A percentile compares a stretch with the other conserved stretches of the same genome.
Evolutionary conservation across 2,113 vertebrate genomes (phyloP).

Genomic region (Acrocephalus kingi): DNA sequence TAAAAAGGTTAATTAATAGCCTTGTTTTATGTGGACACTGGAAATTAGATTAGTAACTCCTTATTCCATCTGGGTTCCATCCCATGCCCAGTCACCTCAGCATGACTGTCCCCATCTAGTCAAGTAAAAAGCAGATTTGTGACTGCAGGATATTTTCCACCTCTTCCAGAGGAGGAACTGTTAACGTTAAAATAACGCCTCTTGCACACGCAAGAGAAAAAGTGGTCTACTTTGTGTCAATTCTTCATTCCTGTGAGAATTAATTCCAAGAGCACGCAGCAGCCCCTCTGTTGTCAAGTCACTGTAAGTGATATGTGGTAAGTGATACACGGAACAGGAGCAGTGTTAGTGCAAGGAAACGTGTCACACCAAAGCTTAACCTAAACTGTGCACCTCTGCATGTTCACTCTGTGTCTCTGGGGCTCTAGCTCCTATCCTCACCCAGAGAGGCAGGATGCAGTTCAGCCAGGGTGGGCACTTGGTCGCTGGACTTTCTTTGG

Average conservation of each 20-base stretch:
- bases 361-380: background rate
- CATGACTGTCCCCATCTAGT: background rate
- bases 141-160: background rate
- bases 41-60: background rate
- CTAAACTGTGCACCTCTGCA: background rate
- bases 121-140: background rate
- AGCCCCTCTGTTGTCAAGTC: background rate
- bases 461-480: background rate
- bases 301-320: background rate
- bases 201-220: background rate
- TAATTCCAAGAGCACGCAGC: background rate
- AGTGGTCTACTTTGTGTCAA: background rate
- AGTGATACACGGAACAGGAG: background rate
- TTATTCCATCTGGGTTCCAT: background rate
- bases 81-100: background rate
- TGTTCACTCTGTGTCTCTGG: background rate
- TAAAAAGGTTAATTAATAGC: slow-evolving; percentile 21
- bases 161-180: background rate
- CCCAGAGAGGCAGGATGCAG: background rate
- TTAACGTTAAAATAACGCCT: background rate
- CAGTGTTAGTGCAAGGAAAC: background rate
- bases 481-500: background rate
- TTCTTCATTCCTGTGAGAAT: background rate
- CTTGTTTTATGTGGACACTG: background rate
- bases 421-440: background rate